These are phyloP conservation scores for Parochlus steinenii DNA, from an alignment of 2,888 invertebrate species.

Conservation along the genomic window DNA sequence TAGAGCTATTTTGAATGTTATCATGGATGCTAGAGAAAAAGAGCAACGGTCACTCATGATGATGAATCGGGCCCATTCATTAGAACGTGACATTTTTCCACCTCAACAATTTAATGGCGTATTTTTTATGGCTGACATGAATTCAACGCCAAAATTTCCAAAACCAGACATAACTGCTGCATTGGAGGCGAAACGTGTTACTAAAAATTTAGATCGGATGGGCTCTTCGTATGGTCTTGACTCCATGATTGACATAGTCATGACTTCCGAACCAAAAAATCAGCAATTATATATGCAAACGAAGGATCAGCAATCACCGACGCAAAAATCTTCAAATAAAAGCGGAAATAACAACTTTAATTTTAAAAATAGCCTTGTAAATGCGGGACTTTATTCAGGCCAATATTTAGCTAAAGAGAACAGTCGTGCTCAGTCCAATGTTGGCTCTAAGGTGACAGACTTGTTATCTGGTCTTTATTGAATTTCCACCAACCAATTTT, in stretches of 20 bases:
- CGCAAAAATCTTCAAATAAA: slow-evolving; percentile 22
- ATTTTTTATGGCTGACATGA: slow-evolving; percentile 37
- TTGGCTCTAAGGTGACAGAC: slow-evolving; percentile 46
- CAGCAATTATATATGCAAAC: slow-evolving; percentile 27
- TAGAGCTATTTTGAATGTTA: slow-evolving; percentile 39
- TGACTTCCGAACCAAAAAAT: slow-evolving; percentile 37
- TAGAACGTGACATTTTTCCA: slow-evolving; percentile 17
- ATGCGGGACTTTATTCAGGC: slow-evolving; percentile 28
- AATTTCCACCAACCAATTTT: slow-evolving; percentile 14
- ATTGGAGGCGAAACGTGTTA: slow-evolving; percentile 42
- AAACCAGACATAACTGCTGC: slow-evolving; percentile 33
- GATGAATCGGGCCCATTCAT: slow-evolving; percentile 16
- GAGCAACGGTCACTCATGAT: slow-evolving; percentile 20
- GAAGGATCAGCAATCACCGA: slow-evolving; percentile 7
- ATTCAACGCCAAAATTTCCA: slow-evolving; percentile 30
- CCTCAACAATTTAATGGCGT: slow-evolving; percentile 39
- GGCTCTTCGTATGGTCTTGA: slow-evolving; percentile 45
- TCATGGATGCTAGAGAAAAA: slow-evolving; percentile 35
- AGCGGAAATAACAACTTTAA: slow-evolving; percentile 29
- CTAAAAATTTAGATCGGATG: slow-evolving; percentile 64
- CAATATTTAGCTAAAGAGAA: slow-evolving; percentile 1
- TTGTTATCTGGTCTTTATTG: slow-evolving; percentile 57
- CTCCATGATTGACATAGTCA: slow-evolving; percentile 53
- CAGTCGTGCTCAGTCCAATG: slow-evolving; percentile 11
- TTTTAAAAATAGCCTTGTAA: slow-evolving; percentile 32